phyloP scores from a whole-genome alignment of 2,888 invertebrate genomes.

The Melanchra persicariae region DNA sequence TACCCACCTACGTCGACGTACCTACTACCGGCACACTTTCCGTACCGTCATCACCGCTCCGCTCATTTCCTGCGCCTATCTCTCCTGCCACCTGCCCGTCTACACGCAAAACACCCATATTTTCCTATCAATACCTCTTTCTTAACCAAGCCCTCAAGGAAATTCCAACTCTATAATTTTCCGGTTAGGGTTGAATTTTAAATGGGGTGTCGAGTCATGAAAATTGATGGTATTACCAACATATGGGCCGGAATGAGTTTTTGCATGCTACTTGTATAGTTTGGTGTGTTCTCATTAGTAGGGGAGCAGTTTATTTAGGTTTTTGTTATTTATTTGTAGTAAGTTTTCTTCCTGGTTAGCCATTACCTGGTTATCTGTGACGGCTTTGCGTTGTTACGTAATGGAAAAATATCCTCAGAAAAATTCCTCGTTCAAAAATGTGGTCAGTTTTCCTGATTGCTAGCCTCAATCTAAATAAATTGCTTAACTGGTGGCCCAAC shows the following conservation, averaged over 20 bases:
- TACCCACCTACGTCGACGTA: background rate
- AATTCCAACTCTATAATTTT: background rate
- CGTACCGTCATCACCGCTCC: conserved; percentile 63
- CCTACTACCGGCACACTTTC: conserved; percentile 44
- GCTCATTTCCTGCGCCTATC: conserved; percentile 68
- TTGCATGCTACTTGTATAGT: conserved; percentile 53
- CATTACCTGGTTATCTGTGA: background rate
- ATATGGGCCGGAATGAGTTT: conserved; percentile 66
- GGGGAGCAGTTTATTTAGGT: conserved; percentile 32
- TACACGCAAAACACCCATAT: conserved; percentile 79
- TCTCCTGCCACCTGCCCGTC: conserved; percentile 70
- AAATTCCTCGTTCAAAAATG: background rate
- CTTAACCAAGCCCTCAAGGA: conserved; percentile 29
- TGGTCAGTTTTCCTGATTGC: background rate
- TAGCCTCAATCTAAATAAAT: too few species aligned
- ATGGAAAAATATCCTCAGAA: background rate
- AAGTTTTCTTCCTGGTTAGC: conserved; percentile 10
- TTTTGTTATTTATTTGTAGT: conserved; percentile 42
- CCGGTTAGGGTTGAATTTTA: conserved; percentile 12
- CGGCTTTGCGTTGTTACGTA: background rate
- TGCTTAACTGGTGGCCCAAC: background rate
- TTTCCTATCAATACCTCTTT: conserved; percentile 76
- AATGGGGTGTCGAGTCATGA: conserved; percentile 43
- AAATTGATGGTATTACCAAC: conserved; percentile 70
- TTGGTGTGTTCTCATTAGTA: conserved; percentile 56